Percentiles rank a stretch among this genome's conserved stretches.
Evolutionary conservation across 2,888 invertebrate genomes (phyloP).

Genomic region (Molorchus minor): DNA sequence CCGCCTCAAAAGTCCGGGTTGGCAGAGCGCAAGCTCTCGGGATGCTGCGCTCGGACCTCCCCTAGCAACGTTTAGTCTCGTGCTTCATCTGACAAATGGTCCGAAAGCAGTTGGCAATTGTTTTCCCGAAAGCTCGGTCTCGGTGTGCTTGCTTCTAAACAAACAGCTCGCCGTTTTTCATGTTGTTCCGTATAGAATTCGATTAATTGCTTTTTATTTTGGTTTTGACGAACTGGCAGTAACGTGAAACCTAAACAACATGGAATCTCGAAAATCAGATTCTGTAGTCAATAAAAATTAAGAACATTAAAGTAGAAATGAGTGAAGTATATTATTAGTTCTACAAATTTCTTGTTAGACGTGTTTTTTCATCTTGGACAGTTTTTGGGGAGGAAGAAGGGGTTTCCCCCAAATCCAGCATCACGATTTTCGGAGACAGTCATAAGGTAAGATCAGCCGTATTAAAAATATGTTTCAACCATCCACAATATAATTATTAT

Average conservation of each 20-base stretch:
- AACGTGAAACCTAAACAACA: no score
- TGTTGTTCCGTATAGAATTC: conserved; percentile 1
- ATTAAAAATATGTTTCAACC: neutral
- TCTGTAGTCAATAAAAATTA: no score
- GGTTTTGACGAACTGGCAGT: no score
- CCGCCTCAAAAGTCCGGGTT: conserved; percentile 38
- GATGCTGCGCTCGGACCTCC: conserved; percentile 54
- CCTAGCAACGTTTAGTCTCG: conserved; percentile 57
- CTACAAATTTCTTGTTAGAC: conserved; percentile 1
- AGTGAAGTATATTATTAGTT: neutral
- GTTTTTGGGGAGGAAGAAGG: conserved; percentile 39
- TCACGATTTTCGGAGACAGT: conserved; percentile 64
- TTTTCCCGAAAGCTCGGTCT: conserved; percentile 36
- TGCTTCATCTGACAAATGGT: conserved; percentile 44
- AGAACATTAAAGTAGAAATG: neutral
- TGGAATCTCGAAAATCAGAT: no score
- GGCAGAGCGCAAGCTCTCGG: conserved; percentile 37
- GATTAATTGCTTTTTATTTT: no score
- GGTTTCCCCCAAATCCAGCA: conserved; percentile 58
- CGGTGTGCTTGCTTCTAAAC: conserved; percentile 24
- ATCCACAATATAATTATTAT: neutral
- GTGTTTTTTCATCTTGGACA: conserved; percentile 17
- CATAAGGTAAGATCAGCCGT: conserved; percentile 57
- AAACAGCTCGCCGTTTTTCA: conserved; percentile 12
- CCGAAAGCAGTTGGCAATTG: conserved; percentile 40